Percentiles rank a stretch among this genome's conserved stretches.
Evolutionary conservation across 1,140 invertebrate species (phyloP).

Genomic region (Pogonus chalceus): DNA sequence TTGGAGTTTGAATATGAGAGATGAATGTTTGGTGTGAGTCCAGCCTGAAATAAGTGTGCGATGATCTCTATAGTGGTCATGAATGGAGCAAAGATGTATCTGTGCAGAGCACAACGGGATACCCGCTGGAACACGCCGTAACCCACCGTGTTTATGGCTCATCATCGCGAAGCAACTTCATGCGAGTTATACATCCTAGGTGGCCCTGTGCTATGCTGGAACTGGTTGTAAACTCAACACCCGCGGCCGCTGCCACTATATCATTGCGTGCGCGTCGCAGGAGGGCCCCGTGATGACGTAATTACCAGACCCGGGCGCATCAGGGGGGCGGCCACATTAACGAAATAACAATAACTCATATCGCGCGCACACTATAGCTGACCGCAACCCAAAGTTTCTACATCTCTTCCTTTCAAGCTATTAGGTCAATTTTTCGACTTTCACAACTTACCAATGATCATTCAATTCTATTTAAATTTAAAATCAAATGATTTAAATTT

Average conservation of each 20-base stretch:
- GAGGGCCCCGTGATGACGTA: slow-evolving; percentile 26
- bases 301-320: slow-evolving; percentile 22
- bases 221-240: background rate
- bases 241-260: slow-evolving; percentile 13
- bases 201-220: background rate
- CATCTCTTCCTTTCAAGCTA: too few relatives aligned
- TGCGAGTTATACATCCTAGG: background rate
- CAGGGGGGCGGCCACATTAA: slow-evolving; percentile 22
- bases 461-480: too few relatives aligned
- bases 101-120: background rate
- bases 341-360: slow-evolving; percentile 25
- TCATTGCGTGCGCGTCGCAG: slow-evolving; percentile 20
- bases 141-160: background rate
- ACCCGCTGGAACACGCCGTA: background rate
- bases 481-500: too few relatives aligned
- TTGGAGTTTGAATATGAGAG: too few relatives aligned
- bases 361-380: too few relatives aligned
- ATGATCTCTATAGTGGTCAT: too few relatives aligned
- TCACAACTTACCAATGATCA: too few relatives aligned
- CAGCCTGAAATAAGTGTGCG: too few relatives aligned
- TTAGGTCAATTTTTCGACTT: too few relatives aligned
- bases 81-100: too few relatives aligned
- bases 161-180: background rate
- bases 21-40: too few relatives aligned
- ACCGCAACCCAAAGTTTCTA: too few relatives aligned